Evolutionary conservation across 2,797 vertebrate species (phyloP).

Genomic region (Scyliorhinus canicula): DNA sequence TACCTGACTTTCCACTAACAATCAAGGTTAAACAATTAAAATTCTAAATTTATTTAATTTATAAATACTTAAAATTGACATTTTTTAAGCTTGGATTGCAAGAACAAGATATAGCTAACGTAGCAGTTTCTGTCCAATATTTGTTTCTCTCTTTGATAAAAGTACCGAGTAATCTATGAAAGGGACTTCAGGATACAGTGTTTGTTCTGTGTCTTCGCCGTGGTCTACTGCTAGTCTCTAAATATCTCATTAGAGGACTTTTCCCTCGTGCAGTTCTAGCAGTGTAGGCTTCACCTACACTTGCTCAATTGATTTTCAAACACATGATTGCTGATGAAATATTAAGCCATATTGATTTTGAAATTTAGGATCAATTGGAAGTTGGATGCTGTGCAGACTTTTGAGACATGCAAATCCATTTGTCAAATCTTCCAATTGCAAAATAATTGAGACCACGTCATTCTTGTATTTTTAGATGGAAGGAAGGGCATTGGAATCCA

Average conservation of each 20-base stretch:
- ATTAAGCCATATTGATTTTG: constrained; percentile 59
- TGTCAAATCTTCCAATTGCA: constrained; percentile 50
- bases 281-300: constrained; percentile 43
- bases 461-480: constrained; percentile 40
- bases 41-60: background rate
- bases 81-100: background rate
- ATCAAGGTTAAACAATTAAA: background rate
- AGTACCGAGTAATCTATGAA: background rate
- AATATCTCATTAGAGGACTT: constrained; percentile 1
- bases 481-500: constrained; percentile 9
- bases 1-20: background rate
- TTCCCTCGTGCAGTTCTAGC: background rate
- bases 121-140: background rate
- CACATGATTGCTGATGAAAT: constrained; percentile 56
- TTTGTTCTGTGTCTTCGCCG: background rate
- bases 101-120: background rate
- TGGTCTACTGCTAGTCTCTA: constrained; percentile 6
- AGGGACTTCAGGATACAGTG: background rate
- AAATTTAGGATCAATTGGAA: constrained; percentile 54
- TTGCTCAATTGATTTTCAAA: constrained; percentile 58
- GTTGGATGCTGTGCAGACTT: constrained; percentile 52
- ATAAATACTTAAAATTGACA: background rate
- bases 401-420: constrained; percentile 50
- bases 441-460: constrained; percentile 48
- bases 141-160: background rate